Evolutionary conservation across 2,113 vertebrate genomes (phyloP), one percentile per base, ranked within the genome.

Genomic region (Alaudala cheleensis): DNA sequence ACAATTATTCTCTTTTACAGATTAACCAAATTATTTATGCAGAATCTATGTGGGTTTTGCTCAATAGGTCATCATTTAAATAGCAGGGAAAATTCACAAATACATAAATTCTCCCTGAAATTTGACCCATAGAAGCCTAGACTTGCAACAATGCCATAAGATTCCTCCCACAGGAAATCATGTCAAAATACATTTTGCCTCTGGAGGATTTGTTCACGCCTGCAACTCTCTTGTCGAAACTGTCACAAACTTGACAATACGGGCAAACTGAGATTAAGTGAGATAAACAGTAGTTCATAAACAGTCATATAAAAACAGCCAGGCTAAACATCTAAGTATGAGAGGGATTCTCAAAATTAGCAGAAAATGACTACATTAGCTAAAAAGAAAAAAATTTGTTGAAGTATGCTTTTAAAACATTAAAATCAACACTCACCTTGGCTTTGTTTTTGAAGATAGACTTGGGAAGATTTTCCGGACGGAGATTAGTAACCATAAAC

Each of bases 401-500:
- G 5, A 15, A 51, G 7, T 45, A 6, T 66, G 15, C 21, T 72
- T 82, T 85, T 34, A 42, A n/a, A 47, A 58, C 5, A 60, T 67
- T 73, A 49, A 56, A 92, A 80, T 45, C 15, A 81, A 14, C 34
- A 91, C 93, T 94, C 61, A 97, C 96, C 78, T 96, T 97, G 47
- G 54, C 58, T 73, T 96, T 95, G 18, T 31, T 93, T 80, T 73
- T 33, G 31, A 97, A 91, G 65, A 97, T 5, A 20, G 95, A 97
- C 2, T 8, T 58, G 24, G 96, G 95, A 53, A 97, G 90, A 33
- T 93, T 85, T 51, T 94, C 81, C 58, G 96, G 97, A 61, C 6
- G 8, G 5, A 96, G 90, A 84, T 92, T 50, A 42, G 93, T 93
- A 28, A 14, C 5, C 3, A 96, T 91, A 56, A 94, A 7, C 89